These are phyloP conservation scores for Chionomys nivalis DNA, from an alignment of 2,113 vertebrate species.

Conservation along the genomic window DNA sequence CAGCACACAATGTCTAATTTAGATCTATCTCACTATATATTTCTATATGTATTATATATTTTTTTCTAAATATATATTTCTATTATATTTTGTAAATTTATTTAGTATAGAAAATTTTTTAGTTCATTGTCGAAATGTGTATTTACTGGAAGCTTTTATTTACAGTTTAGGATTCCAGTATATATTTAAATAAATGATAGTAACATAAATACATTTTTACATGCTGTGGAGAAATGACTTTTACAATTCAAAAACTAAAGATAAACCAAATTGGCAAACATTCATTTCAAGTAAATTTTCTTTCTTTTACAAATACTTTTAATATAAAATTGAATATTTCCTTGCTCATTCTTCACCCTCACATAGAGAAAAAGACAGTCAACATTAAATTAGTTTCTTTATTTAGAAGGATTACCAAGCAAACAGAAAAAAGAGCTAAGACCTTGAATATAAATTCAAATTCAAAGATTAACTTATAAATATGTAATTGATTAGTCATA, in stretches of 20 bases:
- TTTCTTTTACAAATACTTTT: neutral
- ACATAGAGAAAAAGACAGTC: neutral
- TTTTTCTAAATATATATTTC: too few species aligned
- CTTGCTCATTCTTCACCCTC: neutral
- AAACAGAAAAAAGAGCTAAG: neutral
- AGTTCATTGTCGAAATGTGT: neutral
- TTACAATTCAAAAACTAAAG: neutral
- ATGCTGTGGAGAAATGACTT: neutral
- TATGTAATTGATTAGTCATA: neutral
- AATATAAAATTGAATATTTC: neutral
- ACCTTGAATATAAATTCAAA: neutral
- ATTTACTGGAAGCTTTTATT: neutral
- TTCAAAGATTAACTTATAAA: conserved; percentile 9
- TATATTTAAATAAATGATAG: neutral
- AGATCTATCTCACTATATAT: neutral
- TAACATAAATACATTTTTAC: neutral
- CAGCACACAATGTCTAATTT: neutral
- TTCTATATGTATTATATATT: too few species aligned
- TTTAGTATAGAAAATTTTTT: neutral
- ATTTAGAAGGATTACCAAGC: neutral
- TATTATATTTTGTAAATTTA: neutral
- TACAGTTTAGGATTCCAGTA: neutral
- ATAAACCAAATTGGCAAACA: neutral
- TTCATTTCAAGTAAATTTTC: neutral
- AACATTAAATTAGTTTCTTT: neutral